Base-by-base conservation (phyloP, 2,888 invertebrate species). In the Eretmocerus hayati region DNA sequence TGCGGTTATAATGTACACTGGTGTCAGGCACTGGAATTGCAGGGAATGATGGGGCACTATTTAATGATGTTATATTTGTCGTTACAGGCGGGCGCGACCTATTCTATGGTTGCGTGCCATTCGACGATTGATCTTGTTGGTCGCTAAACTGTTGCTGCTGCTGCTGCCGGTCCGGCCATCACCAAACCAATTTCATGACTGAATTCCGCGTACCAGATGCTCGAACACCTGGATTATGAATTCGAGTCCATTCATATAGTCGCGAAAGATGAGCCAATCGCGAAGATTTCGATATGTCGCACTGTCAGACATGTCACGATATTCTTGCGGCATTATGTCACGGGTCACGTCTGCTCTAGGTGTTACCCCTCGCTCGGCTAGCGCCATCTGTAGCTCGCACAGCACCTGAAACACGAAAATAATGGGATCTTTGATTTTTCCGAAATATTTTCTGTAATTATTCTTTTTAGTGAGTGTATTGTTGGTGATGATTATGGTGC, bases 311-410 rank as follows among this genome's bases (percentile, higher is more conserved):
- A 63, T 55, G 11, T 46, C 46, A 15, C 75, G 69, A 42, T 63
- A 66, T 16, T 72, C 67, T 8, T 61, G 56, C 5, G 67, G 59
- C 75, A 78, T 77, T 21, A 71, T 63, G 36, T 72, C 72, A 3
- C 77, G 67, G 3, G 61, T 63, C 6, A 78, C 70, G 59, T 78
- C 74, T 11, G 59, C 56, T 4, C 67, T 62, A 2, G 58, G 57
- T 6, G 57, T 50, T 6, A 67, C 61, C 3, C 61, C 62, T 4
- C 67, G 67, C 46, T 72, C 70, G 5, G 75, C 73, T 64, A 77
- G 50, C 56, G 75, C 75, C 64, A 79, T 78, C 69, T 81, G 81
- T 44, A 87, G 74, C 66, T 83, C 81, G 66, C 86, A 86, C 42
- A 87, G 76, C 3, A 87, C 77, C 72, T 76, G 71, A 11, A 59